A percentile compares a stretch with the other conserved stretches of the same genome.
These are phyloP conservation scores for Ciconia maguari DNA, from an alignment of 2,113 vertebrate genomes.

Conservation along the genomic window DNA sequence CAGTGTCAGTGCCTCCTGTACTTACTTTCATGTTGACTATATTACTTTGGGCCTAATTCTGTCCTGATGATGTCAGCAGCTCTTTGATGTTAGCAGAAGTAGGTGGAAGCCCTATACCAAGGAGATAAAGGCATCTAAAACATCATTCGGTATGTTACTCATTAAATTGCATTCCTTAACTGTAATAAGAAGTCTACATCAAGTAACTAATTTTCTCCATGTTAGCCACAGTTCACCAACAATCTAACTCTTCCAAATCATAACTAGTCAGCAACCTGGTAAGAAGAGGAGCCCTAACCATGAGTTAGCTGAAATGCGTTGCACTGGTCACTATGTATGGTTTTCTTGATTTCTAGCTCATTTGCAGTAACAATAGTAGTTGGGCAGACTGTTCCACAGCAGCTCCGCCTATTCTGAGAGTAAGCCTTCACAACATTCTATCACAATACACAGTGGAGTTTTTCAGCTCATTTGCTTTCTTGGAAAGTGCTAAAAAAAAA, in stretches of 20 bases:
- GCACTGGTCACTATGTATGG: fast-evolving
- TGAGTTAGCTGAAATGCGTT: background rate
- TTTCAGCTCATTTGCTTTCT: background rate
- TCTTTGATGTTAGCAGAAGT: background rate
- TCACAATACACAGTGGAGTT: background rate
- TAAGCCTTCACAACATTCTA: background rate
- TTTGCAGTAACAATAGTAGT: background rate
- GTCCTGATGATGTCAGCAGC: background rate
- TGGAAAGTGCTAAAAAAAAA: background rate
- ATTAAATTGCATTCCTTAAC: background rate
- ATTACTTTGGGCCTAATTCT: background rate
- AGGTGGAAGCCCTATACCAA: background rate
- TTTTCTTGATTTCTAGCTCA: background rate
- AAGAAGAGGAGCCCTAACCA: background rate
- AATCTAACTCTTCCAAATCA: background rate
- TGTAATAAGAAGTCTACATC: background rate
- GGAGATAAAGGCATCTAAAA: background rate
- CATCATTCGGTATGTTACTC: background rate
- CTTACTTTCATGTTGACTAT: background rate
- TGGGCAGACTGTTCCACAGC: background rate
- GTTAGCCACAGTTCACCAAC: background rate
- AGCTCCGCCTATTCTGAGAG: background rate
- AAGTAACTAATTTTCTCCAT: background rate
- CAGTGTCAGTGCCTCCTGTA: background rate
- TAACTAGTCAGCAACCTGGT: background rate